These are phyloP conservation scores for Ochlodes sylvanus DNA, from an alignment of 2,888 invertebrate genomes.

Conservation along the genomic window DNA sequence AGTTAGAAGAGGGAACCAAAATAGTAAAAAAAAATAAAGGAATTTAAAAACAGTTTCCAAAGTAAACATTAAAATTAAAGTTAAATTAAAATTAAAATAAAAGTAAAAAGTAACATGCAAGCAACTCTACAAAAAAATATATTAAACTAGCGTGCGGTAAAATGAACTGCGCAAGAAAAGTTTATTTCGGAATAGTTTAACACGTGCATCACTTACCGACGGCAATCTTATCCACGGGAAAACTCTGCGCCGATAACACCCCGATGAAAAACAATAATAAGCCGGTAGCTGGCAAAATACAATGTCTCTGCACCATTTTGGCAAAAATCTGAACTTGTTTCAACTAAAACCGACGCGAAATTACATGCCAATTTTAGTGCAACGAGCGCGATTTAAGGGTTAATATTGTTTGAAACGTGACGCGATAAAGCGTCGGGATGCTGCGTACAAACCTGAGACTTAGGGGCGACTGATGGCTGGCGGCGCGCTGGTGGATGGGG, in stretches of 20 bases:
- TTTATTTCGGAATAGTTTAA: constrained; percentile 26
- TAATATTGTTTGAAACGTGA: constrained; percentile 51
- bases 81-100: not conserved
- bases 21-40: constrained; percentile 31
- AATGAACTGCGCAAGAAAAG: constrained; percentile 23
- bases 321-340: constrained; percentile 37
- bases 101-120: not conserved
- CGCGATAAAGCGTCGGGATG: constrained; percentile 67
- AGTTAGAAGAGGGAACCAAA: constrained; percentile 58
- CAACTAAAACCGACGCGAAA: constrained; percentile 35
- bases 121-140: constrained; percentile 35
- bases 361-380: constrained; percentile 49
- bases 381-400: constrained; percentile 43
- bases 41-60: not conserved
- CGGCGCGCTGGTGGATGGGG: constrained; percentile 65
- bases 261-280: constrained; percentile 66
- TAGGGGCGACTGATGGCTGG: constrained; percentile 77
- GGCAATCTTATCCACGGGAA: constrained; percentile 77
- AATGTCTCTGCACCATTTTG: constrained; percentile 44
- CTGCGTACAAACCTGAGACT: constrained; percentile 82
- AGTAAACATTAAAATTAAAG: constrained; percentile 6
- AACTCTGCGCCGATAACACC: constrained; percentile 66
- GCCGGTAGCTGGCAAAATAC: constrained; percentile 52
- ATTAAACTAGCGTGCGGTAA: constrained; percentile 14
- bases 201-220: constrained; percentile 69